Evolutionary conservation across 2,113 vertebrate species (phyloP).

Genomic region (Chroicocephalus ridibundus): DNA sequence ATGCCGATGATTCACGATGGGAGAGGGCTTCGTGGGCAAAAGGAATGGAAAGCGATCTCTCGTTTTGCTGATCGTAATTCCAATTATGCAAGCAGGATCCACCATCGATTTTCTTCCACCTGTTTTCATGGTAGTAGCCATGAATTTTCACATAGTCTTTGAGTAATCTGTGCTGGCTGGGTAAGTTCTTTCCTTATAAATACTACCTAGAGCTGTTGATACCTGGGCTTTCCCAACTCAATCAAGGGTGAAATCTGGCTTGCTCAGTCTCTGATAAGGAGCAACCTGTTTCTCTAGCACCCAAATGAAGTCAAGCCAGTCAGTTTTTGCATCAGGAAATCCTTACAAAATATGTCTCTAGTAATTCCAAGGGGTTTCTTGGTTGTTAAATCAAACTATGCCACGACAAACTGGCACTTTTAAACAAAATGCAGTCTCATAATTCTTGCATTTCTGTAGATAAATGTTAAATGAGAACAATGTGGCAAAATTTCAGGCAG

Average conservation of each 20-base stretch:
- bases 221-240: neutral
- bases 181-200: neutral
- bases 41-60: constrained; percentile 25
- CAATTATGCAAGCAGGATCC: neutral
- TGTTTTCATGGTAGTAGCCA: neutral
- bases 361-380: neutral
- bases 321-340: neutral
- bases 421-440: neutral
- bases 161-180: neutral
- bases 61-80: constrained; percentile 16
- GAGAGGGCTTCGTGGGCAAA: neutral
- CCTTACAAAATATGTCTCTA: neutral
- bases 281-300: neutral
- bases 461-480: neutral
- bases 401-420: neutral
- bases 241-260: neutral
- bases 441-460: neutral
- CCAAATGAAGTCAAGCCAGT: neutral
- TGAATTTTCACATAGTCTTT: neutral
- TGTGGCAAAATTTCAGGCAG: neutral
- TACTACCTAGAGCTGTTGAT: neutral
- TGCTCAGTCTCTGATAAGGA: neutral
- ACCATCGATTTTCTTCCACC: neutral
- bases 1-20: neutral
- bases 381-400: neutral